These are phyloP conservation scores for Seriola rivoliana DNA, from an alignment of 2,113 vertebrate genomes.

Conservation along the genomic window DNA sequence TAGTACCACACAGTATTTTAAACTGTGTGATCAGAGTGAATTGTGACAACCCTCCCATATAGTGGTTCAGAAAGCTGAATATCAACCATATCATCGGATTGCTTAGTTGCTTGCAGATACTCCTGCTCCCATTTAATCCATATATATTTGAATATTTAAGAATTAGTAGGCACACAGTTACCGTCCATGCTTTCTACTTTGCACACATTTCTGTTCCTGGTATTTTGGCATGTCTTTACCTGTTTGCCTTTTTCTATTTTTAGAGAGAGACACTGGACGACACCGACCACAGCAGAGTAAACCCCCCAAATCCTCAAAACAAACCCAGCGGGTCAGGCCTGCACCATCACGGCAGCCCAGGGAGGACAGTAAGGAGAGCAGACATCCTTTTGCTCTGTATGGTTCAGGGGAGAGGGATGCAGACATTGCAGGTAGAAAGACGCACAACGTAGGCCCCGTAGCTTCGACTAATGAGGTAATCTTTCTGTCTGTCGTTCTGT, in stretches of 20 bases:
- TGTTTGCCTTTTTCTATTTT: conserved; percentile 3
- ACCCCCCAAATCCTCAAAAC: conserved; percentile 63
- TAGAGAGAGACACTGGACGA: conserved; percentile 33
- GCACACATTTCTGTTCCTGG: background rate
- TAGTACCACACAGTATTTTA: too few relatives aligned
- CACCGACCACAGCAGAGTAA: conserved; percentile 48
- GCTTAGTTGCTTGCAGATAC: background rate
- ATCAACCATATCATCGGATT: too few relatives aligned
- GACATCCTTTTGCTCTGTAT: conserved; percentile 93
- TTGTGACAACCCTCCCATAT: too few relatives aligned
- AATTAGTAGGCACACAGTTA: background rate
- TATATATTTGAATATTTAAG: too few relatives aligned
- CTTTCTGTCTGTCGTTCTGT: background rate
- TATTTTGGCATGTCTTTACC: background rate
- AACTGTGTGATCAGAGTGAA: too few relatives aligned
- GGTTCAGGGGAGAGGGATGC: conserved; percentile 91
- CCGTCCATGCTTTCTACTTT: background rate
- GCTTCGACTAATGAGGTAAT: conserved; percentile 89
- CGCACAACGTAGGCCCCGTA: conserved; percentile 93
- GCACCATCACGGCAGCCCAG: conserved; percentile 56
- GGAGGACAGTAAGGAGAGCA: conserved; percentile 84
- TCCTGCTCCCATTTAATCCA: background rate
- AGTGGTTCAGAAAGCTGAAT: too few relatives aligned
- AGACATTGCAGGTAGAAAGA: conserved; percentile 90
- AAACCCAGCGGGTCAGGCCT: conserved; percentile 42